Conservation (phyloP, 2,113 vertebrate species). For the Archilochus colubris region DNA sequence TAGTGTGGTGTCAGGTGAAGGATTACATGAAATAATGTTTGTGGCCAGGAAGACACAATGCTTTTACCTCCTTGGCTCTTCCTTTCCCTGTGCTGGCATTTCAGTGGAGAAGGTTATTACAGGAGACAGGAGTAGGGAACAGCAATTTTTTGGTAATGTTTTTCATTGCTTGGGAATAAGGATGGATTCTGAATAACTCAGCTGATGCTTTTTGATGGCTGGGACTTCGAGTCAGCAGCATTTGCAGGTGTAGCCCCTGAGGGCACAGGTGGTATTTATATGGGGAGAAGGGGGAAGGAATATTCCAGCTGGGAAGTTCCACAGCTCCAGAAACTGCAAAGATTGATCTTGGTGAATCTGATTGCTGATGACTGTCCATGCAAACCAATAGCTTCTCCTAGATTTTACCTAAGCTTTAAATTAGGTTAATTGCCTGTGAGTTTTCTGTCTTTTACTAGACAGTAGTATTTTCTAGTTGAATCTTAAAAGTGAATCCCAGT, state of each 20-base stretch:
- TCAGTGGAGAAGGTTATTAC: neutral
- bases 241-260: neutral
- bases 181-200: neutral
- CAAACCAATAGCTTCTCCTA: neutral
- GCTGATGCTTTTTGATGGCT: neutral
- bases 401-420: neutral
- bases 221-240: neutral
- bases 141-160: neutral
- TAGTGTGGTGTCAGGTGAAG: neutral
- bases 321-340: neutral
- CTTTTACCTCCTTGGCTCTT: neutral
- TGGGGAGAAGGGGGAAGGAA: accelerated
- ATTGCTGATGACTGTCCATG: neutral
- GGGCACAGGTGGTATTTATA: accelerated
- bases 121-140: accelerated
- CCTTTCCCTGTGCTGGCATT: neutral
- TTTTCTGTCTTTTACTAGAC: neutral
- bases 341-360: neutral
- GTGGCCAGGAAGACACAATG: neutral
- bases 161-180: neutral
- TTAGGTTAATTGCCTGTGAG: neutral
- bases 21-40: accelerated
- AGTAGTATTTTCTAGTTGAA: neutral
- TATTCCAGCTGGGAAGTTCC: neutral
- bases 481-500: neutral